Base-by-base conservation (phyloP, 2,797 vertebrate species). In the Peromyscus nudipes region DNA sequence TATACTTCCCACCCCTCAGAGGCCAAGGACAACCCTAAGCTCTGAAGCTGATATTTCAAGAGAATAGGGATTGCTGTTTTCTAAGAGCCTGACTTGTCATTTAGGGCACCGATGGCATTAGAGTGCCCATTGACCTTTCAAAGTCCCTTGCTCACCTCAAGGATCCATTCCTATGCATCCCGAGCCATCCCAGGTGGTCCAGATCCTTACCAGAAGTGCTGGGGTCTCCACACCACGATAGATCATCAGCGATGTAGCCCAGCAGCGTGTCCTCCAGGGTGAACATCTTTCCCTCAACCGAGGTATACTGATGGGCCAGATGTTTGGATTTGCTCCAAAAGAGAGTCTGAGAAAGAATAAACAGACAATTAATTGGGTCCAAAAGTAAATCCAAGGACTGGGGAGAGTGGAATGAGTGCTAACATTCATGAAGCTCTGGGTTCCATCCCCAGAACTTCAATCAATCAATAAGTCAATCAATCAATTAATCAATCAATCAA, bases 261-360 rank as follows among this genome's bases (percentile, higher is more conserved):
- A 98, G 77, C 82, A 99, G 96, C 0, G 98, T 99, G 96, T 99
- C 98, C 96, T 99, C 99, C 96, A 99, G 96, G 0, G 98, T 99
- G 69, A 98, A 73, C 76, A 98, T 92, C 8, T 96, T 92, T 40
- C 2, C 49, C 34, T 62, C 94, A 65, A 97, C 93, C 94, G 76
- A 76, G 8, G 98, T 98, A 1, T 98, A 99, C 64, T 97, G 97
- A 84, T 98, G 98, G 2, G 31, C 98, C 0, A 99, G 98, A n/a
- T 98, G 92, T 4, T 43, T 34, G 1, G 98, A 98, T 97, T 97
- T 98, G 98, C 99, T 99, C 99, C 99, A 99, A 5, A 99, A 97
- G 29, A 99, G 95, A 14, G 95, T 97, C 99, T 99, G 95, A 73
- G 96, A 96, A 96, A 94, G 29, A 97, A 97, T 29, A 29, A 86